phyloP scores from a whole-genome alignment of 2,113 vertebrate genomes.

The Actinemys pallida region DNA sequence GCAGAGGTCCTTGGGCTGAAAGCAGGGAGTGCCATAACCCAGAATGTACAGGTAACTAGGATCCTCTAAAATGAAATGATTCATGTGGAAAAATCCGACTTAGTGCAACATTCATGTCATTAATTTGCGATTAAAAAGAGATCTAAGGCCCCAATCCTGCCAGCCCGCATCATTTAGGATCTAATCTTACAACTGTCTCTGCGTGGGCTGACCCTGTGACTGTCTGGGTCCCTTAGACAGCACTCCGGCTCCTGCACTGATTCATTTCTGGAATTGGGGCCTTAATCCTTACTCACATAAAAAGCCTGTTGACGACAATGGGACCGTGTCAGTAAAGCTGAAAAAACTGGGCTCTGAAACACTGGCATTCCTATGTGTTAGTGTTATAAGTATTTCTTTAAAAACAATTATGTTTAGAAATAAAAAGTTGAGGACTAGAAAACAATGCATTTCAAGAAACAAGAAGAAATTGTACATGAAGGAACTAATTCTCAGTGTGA shows the following conservation, averaged over 20 bases:
- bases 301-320: neutral
- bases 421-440: neutral
- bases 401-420: neutral
- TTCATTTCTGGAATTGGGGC: too few species aligned
- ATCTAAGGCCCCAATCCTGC: rapidly evolving
- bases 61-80: neutral
- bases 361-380: rapidly evolving
- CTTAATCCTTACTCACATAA: rapidly evolving
- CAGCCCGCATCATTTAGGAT: rapidly evolving
- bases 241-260: rapidly evolving
- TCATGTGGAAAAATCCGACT: rapidly evolving
- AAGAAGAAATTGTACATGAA: neutral
- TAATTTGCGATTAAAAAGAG: neutral
- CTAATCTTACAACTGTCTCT: rapidly evolving
- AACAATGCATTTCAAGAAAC: neutral
- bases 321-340: rapidly evolving
- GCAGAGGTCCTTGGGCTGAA: constrained; percentile 96
- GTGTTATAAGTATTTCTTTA: neutral
- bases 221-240: rapidly evolving
- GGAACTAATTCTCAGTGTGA: neutral
- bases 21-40: constrained; percentile 96
- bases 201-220: rapidly evolving
- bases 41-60: constrained; percentile 92
- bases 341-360: rapidly evolving
- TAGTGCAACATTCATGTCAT: neutral